These are phyloP conservation scores for Tinamus guttatus DNA, from an alignment of 2,113 vertebrate genomes.

Conservation along the genomic window DNA sequence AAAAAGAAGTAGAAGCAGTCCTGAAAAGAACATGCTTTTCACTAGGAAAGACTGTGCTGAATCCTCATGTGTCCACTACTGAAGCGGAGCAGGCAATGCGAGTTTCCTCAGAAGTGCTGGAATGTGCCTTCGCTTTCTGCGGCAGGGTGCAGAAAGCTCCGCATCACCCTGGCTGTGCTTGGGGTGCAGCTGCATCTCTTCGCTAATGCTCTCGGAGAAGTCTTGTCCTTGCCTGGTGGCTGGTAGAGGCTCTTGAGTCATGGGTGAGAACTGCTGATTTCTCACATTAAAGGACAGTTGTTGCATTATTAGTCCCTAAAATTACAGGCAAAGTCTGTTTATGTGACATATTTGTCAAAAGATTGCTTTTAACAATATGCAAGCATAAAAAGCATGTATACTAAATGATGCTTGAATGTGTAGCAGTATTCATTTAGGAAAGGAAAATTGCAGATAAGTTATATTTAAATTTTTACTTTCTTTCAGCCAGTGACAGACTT, in stretches of 20 bases:
- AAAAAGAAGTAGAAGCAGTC: not conserved
- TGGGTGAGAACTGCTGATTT: not conserved
- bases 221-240: not conserved
- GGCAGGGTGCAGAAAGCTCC: not conserved
- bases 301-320: not conserved
- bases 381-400: not conserved
- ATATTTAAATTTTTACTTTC: not conserved
- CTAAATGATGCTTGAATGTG: not conserved
- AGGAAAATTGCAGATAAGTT: not conserved
- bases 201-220: not conserved
- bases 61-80: not conserved
- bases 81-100: not conserved
- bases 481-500: not conserved
- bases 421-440: not conserved
- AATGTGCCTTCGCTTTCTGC: fast-evolving
- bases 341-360: not conserved
- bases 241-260: not conserved
- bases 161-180: not conserved
- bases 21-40: not conserved
- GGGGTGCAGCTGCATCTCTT: not conserved
- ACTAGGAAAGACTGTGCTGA: not conserved
- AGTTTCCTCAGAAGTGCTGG: not conserved
- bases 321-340: not conserved
- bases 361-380: not conserved
- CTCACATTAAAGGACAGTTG: not conserved